Percentiles rank a stretch among this genome's conserved stretches.
phyloP scores from a whole-genome alignment of 2,888 invertebrate genomes.

The Xestia sexstrigata region DNA sequence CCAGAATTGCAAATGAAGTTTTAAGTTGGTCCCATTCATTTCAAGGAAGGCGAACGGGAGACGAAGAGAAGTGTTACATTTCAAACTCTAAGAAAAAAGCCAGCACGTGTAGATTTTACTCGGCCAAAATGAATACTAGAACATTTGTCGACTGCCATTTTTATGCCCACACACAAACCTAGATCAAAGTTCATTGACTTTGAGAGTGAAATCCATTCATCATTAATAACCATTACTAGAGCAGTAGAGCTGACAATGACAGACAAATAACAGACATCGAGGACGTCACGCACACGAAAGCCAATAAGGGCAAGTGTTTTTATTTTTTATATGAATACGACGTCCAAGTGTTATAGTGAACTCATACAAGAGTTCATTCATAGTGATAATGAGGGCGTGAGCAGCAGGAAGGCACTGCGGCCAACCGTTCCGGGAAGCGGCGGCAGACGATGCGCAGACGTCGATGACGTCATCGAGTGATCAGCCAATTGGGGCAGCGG shows the following conservation, averaged over 20 bases:
- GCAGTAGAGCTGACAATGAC: slow-evolving; percentile 83
- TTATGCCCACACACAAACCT: slow-evolving; percentile 84
- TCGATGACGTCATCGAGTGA: slow-evolving; percentile 83
- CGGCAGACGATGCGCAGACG: slow-evolving; percentile 87
- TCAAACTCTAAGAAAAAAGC: slow-evolving; percentile 56
- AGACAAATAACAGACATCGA: slow-evolving; percentile 77
- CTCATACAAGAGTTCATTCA: slow-evolving; percentile 78
- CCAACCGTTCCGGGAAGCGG: slow-evolving; percentile 87
- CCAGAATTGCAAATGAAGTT: slow-evolving; percentile 36
- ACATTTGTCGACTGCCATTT: slow-evolving; percentile 76
- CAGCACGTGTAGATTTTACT: slow-evolving; percentile 66
- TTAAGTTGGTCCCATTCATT: slow-evolving; percentile 29
- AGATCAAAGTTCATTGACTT: slow-evolving; percentile 88
- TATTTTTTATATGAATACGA: slow-evolving; percentile 68
- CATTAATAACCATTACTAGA: slow-evolving; percentile 81
- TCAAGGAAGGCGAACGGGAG: slow-evolving; percentile 34
- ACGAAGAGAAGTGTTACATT: slow-evolving; percentile 37
- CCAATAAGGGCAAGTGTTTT: slow-evolving; percentile 73
- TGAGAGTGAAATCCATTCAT: slow-evolving; percentile 87
- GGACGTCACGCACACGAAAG: slow-evolving; percentile 79
- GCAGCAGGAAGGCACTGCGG: slow-evolving; percentile 83
- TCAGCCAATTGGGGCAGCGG: slow-evolving; percentile 84
- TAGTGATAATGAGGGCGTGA: slow-evolving; percentile 80
- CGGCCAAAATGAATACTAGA: slow-evolving; percentile 68
- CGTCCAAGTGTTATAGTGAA: slow-evolving; percentile 67